These are phyloP conservation scores for Cottoperca gobio DNA, from an alignment of 2,797 vertebrate species.

Conservation along the genomic window DNA sequence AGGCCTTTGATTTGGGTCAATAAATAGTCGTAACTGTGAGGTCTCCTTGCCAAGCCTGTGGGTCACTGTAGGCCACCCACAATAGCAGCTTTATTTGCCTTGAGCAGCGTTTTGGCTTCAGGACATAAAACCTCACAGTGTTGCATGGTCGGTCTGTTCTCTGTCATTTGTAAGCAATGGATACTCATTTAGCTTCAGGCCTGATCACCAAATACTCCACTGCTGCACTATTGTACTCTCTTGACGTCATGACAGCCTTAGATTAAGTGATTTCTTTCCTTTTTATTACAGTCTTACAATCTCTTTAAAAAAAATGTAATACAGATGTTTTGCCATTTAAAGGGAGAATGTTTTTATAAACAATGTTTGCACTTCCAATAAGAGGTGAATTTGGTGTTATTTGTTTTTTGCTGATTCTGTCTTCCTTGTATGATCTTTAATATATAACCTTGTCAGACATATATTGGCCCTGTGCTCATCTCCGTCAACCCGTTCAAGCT, in stretches of 20 bases:
- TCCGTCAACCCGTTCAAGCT: constrained; percentile 99
- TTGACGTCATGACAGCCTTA: constrained; percentile 39
- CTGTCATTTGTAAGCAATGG: constrained; percentile 66
- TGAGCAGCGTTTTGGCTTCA: constrained; percentile 66
- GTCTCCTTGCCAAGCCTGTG: constrained; percentile 79
- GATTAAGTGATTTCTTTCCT: constrained; percentile 34
- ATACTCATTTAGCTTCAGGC: constrained; percentile 62
- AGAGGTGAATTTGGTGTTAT: background rate
- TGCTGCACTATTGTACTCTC: constrained; percentile 30
- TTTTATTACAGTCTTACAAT: constrained; percentile 11
- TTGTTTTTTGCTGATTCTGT: constrained; percentile 6
- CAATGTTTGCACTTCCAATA: background rate
- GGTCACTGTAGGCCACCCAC: constrained; percentile 82
- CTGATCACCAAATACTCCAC: constrained; percentile 49
- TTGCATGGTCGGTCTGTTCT: constrained; percentile 62
- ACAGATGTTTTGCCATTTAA: constrained; percentile 6
- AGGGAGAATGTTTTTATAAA: background rate
- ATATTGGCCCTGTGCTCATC: constrained; percentile 97
- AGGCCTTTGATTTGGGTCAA: constrained; percentile 80
- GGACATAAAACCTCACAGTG: constrained; percentile 72
- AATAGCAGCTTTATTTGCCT: constrained; percentile 87
- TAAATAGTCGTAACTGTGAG: constrained; percentile 79
- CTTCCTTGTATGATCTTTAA: constrained; percentile 82
- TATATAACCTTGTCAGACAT: constrained; percentile 87
- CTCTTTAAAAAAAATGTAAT: constrained; percentile 2